Percentiles rank a stretch among this genome's conserved stretches.
These are phyloP conservation scores for Isotomurus palustris DNA, from an alignment of 2,888 invertebrate genomes.

Conservation along the genomic window DNA sequence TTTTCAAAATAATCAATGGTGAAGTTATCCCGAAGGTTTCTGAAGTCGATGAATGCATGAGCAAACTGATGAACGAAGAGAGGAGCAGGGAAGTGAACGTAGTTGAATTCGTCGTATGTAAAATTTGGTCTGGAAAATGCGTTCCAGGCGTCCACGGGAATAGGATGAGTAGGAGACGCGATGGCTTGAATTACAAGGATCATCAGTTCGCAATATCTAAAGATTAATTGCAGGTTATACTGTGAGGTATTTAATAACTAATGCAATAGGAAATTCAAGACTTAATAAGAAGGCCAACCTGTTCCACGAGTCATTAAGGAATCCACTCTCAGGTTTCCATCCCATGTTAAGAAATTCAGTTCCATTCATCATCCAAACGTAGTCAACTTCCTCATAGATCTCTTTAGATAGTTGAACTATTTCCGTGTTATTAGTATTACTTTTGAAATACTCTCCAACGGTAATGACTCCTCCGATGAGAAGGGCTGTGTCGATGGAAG, in stretches of 20 bases:
- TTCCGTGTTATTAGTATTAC: constrained; percentile 22
- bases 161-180: constrained; percentile 38
- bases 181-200: constrained; percentile 41
- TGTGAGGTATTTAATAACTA: too few species aligned
- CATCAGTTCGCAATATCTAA: constrained; percentile 39
- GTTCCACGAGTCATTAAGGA: constrained; percentile 42
- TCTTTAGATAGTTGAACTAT: constrained; percentile 28
- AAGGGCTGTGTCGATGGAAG: constrained; percentile 41
- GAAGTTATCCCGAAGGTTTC: constrained; percentile 29
- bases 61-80: constrained; percentile 41
- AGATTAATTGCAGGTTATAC: background rate
- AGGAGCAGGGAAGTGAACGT: constrained; percentile 36
- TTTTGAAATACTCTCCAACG: constrained; percentile 38
- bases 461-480: constrained; percentile 40
- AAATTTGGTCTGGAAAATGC: constrained; percentile 31
- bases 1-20: constrained; percentile 40
- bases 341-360: constrained; percentile 40
- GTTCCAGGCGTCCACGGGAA: constrained; percentile 35
- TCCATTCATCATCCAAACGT: constrained; percentile 40
- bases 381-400: constrained; percentile 38
- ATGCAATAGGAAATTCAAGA: too few species aligned
- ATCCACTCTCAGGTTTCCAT: constrained; percentile 40
- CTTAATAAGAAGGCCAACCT: too few species aligned
- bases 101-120: constrained; percentile 34
- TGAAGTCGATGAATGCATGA: constrained; percentile 41